Evolutionary conservation across 1,140 invertebrate genomes (phyloP).

Genomic region (Drosophila ananassae): DNA sequence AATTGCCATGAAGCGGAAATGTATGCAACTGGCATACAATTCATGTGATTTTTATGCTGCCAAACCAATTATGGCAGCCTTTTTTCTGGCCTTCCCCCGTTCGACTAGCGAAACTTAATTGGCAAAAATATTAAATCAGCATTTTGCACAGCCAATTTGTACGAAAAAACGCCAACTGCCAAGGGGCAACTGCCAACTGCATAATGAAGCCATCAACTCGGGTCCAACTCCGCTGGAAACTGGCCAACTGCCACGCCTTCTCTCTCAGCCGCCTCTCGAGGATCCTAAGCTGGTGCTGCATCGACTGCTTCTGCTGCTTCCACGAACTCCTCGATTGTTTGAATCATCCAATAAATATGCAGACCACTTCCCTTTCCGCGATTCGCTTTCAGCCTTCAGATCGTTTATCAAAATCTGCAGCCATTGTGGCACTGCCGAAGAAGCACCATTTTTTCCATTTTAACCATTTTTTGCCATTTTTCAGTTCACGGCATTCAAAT

Average conservation of each 20-base stretch:
- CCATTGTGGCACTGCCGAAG: conserved; percentile 43
- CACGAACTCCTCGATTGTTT: conserved; percentile 38
- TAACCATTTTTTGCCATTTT: conserved; percentile 15
- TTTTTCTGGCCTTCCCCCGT: conserved; percentile 21
- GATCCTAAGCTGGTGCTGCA: conserved; percentile 4
- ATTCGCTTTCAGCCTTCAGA: conserved; percentile 12
- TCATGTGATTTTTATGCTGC: conserved; percentile 79
- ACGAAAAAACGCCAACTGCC: conserved; percentile 63
- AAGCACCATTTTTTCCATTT: conserved; percentile 59
- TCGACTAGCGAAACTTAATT: conserved; percentile 67
- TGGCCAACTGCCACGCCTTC: conserved; percentile 11
- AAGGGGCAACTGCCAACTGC: conserved; percentile 46
- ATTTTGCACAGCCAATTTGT: conserved; percentile 74
- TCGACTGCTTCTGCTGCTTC: not conserved
- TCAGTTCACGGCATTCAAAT: conserved; percentile 62
- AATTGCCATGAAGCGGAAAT: conserved; percentile 73
- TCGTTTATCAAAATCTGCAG: conserved; percentile 68
- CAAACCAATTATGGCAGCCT: conserved; percentile 70
- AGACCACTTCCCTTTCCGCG: not conserved
- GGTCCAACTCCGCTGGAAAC: conserved; percentile 18
- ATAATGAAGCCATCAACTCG: conserved; percentile 76
- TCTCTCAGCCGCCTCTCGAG: not conserved
- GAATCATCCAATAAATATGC: conserved; percentile 70
- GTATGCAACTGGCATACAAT: conserved; percentile 40
- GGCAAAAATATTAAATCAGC: conserved; percentile 79